These are phyloP conservation scores for Myrmecophaga tridactyla DNA, from an alignment of 2,113 vertebrate species.

Conservation along the genomic window DNA sequence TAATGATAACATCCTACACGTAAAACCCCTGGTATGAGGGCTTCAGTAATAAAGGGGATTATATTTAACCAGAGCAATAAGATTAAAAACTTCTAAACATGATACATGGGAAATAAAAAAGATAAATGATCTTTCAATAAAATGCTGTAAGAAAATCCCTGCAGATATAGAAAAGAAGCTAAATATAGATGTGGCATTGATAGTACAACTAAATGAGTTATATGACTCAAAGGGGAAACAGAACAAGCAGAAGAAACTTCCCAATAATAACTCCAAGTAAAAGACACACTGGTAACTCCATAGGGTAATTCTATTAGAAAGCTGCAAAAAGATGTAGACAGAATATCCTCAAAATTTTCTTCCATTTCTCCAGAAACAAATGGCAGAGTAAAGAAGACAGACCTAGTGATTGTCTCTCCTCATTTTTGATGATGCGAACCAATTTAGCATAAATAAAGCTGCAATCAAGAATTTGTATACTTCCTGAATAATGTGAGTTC, in stretches of 20 bases:
- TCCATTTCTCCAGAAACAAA: constrained; percentile 33
- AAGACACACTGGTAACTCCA: neutral
- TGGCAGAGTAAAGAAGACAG: neutral
- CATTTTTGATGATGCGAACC: neutral
- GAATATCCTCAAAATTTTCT: neutral
- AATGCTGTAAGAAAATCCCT: constrained; percentile 17
- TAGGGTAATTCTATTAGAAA: neutral
- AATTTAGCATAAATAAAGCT: neutral
- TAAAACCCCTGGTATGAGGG: neutral
- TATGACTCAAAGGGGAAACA: neutral
- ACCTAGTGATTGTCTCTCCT: neutral
- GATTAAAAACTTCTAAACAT: constrained; percentile 47
- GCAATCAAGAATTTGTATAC: neutral
- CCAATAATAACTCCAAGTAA: neutral
- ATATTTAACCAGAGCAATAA: constrained; percentile 5
- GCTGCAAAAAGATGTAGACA: neutral
- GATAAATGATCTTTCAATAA: constrained; percentile 50
- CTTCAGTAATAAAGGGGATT: neutral
- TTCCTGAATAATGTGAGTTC: neutral
- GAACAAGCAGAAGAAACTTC: constrained; percentile 2
- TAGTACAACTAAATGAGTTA: neutral
- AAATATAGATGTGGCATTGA: neutral
- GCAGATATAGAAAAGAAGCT: neutral
- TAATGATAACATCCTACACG: constrained; percentile 36
- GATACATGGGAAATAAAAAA: constrained; percentile 26